Evolutionary conservation across 2,797 vertebrate genomes (phyloP).

Genomic region (Myioborus melanocephalus): DNA sequence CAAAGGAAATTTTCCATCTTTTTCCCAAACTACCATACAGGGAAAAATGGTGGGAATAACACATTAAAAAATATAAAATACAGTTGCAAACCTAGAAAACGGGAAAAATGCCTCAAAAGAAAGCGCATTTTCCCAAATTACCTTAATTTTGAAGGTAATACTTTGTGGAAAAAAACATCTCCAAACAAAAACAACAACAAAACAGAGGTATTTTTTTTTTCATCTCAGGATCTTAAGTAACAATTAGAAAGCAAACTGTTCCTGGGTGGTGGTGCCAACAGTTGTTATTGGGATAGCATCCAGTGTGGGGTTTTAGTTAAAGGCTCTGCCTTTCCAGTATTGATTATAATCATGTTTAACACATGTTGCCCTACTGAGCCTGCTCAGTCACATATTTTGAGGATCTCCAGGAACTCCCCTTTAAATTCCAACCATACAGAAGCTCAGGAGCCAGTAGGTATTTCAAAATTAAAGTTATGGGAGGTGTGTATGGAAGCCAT

Average conservation of each 20-base stretch:
- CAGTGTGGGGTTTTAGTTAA: neutral
- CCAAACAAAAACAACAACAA: neutral
- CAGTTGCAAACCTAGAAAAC: neutral
- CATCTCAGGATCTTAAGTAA: neutral
- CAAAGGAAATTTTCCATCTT: neutral
- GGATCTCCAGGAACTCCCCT: neutral
- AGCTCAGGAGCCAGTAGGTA: neutral
- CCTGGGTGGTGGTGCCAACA: neutral
- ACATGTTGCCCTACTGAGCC: neutral
- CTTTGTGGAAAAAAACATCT: neutral
- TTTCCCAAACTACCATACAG: neutral
- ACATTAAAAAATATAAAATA: neutral
- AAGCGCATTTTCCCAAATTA: fast-evolving
- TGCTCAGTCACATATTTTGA: neutral
- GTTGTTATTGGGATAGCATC: fast-evolving
- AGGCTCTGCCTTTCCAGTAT: neutral
- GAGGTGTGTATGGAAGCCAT: fast-evolving
- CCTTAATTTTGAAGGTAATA: neutral
- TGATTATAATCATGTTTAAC: neutral
- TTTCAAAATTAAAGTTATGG: neutral
- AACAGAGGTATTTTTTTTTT: fast-evolving
- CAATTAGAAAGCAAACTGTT: neutral
- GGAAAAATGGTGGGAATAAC: neutral
- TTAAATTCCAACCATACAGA: neutral
- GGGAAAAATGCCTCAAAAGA: neutral